phyloP scores from a whole-genome alignment of 2,113 vertebrate species.

The Syrmaticus mikado region DNA sequence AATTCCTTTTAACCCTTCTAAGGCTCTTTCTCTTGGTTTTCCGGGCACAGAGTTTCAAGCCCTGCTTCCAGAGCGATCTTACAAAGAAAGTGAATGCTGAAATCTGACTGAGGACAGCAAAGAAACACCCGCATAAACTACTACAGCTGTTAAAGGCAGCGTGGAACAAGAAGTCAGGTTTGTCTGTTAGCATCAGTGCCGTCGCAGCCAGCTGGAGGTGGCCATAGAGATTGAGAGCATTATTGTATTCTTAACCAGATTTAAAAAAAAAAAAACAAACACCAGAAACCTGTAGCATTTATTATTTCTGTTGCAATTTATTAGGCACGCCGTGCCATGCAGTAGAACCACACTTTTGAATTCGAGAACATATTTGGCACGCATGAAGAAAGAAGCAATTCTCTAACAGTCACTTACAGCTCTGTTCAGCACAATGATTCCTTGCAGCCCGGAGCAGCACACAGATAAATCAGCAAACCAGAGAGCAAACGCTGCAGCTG shows the following conservation, averaged over 20 bases:
- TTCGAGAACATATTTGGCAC: neutral
- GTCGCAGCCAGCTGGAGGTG: conserved; percentile 42
- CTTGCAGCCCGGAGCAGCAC: neutral
- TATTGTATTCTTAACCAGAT: neutral
- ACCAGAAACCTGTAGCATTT: neutral
- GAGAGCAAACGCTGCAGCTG: neutral
- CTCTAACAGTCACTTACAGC: conserved; percentile 60
- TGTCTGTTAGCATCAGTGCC: conserved; percentile 10
- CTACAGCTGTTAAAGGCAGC: neutral
- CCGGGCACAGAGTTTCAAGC: neutral
- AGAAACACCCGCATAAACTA: neutral
- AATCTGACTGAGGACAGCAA: neutral
- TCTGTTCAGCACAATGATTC: conserved; percentile 15
- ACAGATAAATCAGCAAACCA: neutral
- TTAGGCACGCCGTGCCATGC: neutral
- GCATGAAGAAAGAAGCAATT: neutral
- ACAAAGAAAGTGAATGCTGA: neutral
- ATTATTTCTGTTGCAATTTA: neutral
- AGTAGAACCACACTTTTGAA: neutral
- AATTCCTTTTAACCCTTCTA: conserved; percentile 44
- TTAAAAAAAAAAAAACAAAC: neutral
- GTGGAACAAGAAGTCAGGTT: conserved; percentile 18
- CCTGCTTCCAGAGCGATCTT: neutral
- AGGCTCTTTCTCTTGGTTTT: neutral
- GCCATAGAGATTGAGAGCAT: neutral